phyloP scores from a whole-genome alignment of 2,888 invertebrate genomes.

The Yponomeuta malinellus region DNA sequence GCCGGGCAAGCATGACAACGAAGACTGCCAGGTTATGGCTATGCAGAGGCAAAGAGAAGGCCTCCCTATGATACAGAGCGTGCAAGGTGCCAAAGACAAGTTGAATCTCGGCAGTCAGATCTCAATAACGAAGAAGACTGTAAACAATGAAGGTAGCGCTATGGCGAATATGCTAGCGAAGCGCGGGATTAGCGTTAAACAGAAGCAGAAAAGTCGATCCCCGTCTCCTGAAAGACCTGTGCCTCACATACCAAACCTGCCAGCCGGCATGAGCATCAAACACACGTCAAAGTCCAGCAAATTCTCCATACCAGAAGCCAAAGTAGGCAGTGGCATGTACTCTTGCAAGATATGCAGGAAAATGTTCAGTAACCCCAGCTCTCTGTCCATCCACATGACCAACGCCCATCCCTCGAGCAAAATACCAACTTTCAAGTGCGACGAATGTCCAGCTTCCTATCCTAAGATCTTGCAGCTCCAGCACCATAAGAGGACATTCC shows the following conservation, averaged over 20 bases:
- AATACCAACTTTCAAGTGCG: conserved; percentile 75
- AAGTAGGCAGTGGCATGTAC: conserved; percentile 56
- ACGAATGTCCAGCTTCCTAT: conserved; percentile 83
- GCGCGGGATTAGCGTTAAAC: conserved; percentile 85
- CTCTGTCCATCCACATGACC: conserved; percentile 54
- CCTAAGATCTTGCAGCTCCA: conserved; percentile 82
- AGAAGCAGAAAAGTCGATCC: conserved; percentile 74
- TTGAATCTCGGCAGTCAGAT: conserved; percentile 84
- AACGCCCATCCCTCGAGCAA: conserved; percentile 59
- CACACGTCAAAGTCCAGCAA: conserved; percentile 65
- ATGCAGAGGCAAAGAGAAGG: conserved; percentile 84
- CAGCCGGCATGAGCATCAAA: conserved; percentile 71
- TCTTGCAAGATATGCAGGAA: conserved; percentile 65
- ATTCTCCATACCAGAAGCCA: conserved; percentile 62
- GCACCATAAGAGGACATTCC: conserved; percentile 70
- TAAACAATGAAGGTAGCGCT: conserved; percentile 82
- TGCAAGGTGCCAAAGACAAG: conserved; percentile 78
- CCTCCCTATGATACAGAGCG: conserved; percentile 83
- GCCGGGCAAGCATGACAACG: conserved; percentile 82
- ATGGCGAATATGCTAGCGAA: conserved; percentile 86
- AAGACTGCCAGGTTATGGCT: conserved; percentile 84
- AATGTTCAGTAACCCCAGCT: conserved; percentile 60
- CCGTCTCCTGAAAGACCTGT: conserved; percentile 61
- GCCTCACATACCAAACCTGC: conserved; percentile 64
- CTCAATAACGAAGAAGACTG: conserved; percentile 79